Conservation (phyloP, 2,113 vertebrate genomes). For the Pseudonaja textilis region DNA sequence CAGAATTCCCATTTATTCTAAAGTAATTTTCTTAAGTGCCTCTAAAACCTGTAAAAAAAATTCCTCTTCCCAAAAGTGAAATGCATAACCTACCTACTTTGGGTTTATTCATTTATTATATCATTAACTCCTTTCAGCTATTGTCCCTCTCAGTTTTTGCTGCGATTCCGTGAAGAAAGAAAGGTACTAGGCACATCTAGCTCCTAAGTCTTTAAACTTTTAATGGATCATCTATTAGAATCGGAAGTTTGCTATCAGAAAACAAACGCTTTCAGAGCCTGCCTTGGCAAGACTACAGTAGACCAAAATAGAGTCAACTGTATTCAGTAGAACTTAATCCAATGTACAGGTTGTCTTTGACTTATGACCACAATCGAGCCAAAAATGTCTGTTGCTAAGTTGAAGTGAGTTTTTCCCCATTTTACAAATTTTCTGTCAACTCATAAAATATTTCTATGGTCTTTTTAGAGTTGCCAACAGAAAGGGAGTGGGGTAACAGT, state of each 20-base stretch:
- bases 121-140: background rate
- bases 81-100: background rate
- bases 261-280: background rate
- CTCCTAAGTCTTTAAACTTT: slow-evolving; percentile 42
- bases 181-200: slow-evolving; percentile 51
- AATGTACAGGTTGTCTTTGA: background rate
- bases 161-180: background rate
- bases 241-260: background rate
- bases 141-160: background rate
- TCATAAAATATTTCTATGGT: no score
- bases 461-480: no score
- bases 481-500: no score
- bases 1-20: background rate
- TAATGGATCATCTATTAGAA: slow-evolving; percentile 57
- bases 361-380: background rate
- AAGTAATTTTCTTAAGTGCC: background rate
- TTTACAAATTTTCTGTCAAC: background rate
- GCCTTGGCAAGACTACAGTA: background rate
- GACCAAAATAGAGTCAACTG: background rate
- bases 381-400: background rate
- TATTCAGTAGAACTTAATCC: background rate
- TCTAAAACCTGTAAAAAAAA: background rate
- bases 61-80: background rate
- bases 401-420: background rate
- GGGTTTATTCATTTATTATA: background rate